Conservation (phyloP, 2,797 vertebrate species). For the Lepidocolaptes lacrymiger region DNA sequence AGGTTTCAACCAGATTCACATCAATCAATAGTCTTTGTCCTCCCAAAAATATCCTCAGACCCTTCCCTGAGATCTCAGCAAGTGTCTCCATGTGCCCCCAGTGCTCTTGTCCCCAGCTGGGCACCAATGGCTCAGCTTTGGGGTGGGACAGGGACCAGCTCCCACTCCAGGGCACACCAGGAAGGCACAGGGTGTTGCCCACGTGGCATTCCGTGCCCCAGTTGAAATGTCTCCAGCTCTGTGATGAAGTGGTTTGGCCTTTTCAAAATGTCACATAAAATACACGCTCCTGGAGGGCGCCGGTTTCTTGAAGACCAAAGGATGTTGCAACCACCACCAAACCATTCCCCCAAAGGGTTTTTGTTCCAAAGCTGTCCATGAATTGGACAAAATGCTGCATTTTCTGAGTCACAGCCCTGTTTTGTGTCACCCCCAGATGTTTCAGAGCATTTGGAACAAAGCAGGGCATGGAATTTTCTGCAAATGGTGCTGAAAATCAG, state of each 20-base stretch:
- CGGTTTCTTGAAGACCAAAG: not conserved
- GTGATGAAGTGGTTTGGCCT: not conserved
- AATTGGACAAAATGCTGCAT: not conserved
- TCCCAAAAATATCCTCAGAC: not conserved
- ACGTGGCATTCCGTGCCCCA: fast-evolving
- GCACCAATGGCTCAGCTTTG: fast-evolving
- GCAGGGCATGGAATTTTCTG: fast-evolving
- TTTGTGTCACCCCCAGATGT: not conserved
- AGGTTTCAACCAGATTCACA: not conserved
- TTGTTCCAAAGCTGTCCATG: not conserved
- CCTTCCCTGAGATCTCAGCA: not conserved
- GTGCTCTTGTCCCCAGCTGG: not conserved
- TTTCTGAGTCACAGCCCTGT: not conserved
- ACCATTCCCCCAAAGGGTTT: not conserved
- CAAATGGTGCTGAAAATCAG: not conserved
- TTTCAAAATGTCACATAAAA: not conserved
- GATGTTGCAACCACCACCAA: not conserved
- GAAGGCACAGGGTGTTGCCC: not conserved
- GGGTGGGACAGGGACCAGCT: not conserved
- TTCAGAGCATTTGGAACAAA: not conserved
- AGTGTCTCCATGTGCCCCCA: not conserved
- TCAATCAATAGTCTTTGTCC: not conserved
- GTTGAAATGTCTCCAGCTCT: too few species aligned
- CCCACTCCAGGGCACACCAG: not conserved
- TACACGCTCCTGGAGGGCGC: not conserved